Evolutionary conservation across 64 coral and sea anemone genomes (phyloP).

Genomic region (Montipora foliosa): DNA sequence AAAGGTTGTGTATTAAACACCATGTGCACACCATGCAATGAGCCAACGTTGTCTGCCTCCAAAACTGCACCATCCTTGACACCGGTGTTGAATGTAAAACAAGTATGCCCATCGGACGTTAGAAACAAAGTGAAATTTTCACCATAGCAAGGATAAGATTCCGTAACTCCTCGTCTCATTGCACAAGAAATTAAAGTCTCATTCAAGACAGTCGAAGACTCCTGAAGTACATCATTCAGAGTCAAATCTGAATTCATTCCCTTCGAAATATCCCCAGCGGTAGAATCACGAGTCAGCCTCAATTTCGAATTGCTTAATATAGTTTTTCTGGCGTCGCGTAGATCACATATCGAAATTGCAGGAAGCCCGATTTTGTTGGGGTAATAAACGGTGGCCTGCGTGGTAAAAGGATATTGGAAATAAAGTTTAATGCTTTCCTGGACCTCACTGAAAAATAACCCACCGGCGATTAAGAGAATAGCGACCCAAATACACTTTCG

Average conservation of each 20-base stretch:
- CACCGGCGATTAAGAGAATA: slow-evolving; percentile 65
- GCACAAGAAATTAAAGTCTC: slow-evolving; percentile 64
- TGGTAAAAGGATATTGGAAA: slow-evolving; percentile 84
- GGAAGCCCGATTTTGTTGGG: slow-evolving; percentile 63
- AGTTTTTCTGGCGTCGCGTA: slow-evolving; percentile 75
- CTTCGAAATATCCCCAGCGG: not conserved
- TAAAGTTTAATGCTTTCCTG: slow-evolving; percentile 74
- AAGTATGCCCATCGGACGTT: slow-evolving; percentile 77
- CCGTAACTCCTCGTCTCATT: slow-evolving; percentile 33
- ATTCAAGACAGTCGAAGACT: slow-evolving; percentile 42
- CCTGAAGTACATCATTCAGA: slow-evolving; percentile 54
- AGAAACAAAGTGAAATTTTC: slow-evolving; percentile 82
- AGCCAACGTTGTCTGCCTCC: slow-evolving; percentile 58
- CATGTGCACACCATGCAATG: slow-evolving; percentile 63
- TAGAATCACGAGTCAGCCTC: not conserved
- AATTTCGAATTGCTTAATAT: slow-evolving; percentile 2
- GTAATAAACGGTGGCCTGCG: slow-evolving; percentile 81
- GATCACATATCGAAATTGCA: slow-evolving; percentile 83
- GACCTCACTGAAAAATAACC: slow-evolving; percentile 85
- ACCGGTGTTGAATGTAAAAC: slow-evolving; percentile 85
- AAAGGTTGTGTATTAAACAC: slow-evolving; percentile 69
- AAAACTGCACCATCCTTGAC: slow-evolving; percentile 29
- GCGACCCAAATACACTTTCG: slow-evolving; percentile 78
- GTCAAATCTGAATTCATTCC: slow-evolving; percentile 24
- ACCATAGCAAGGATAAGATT: not conserved